A percentile compares a stretch with the other conserved stretches of the same genome.
phyloP scores from a whole-genome alignment of 2,113 vertebrate genomes.

The Macaca nemestrina region DNA sequence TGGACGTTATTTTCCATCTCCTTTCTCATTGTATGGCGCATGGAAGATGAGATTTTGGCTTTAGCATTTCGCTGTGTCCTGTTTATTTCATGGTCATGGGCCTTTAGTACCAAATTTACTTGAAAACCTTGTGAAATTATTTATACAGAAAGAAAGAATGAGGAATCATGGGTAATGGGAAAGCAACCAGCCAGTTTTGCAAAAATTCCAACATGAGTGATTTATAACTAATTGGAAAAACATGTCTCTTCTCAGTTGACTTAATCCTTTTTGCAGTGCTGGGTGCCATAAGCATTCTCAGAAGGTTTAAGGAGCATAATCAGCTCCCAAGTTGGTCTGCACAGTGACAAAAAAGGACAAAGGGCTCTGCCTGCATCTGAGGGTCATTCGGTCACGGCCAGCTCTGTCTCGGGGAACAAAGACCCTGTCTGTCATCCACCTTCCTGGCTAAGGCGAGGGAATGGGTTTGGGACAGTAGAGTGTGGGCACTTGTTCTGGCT shows the following conservation, averaged over 20 bases:
- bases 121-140: conserved; percentile 46
- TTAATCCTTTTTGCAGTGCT: conserved; percentile 8
- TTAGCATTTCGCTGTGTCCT: neutral
- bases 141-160: conserved; percentile 45
- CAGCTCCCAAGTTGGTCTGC: neutral
- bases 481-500: neutral
- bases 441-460: neutral
- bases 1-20: neutral
- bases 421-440: neutral
- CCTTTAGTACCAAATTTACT: neutral
- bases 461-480: neutral
- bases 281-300: conserved; percentile 22
- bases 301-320: neutral
- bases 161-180: conserved; percentile 25
- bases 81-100: neutral
- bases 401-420: neutral
- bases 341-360: neutral
- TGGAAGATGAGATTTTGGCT: neutral
- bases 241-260: conserved; percentile 22
- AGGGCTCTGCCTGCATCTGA: neutral
- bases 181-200: neutral
- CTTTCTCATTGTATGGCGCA: fast-evolving
- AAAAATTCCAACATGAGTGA: conserved; percentile 62
- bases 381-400: neutral
- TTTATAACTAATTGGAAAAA: conserved; percentile 70